Base-by-base conservation (phyloP, 2,888 invertebrate species). In the Trisateles emortualis region DNA sequence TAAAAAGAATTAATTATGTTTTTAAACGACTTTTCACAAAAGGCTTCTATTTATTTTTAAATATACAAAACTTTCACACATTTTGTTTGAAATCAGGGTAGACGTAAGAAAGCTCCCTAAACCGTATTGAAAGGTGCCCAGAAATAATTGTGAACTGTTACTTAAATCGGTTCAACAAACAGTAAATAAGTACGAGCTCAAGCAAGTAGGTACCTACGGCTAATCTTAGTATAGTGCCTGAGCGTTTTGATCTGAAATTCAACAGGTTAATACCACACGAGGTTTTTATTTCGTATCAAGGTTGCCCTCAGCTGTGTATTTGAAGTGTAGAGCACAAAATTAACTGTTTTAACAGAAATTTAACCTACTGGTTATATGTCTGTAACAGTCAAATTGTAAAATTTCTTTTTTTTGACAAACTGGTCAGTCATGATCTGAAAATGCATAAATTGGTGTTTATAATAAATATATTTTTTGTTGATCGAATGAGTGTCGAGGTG, bases 381-480 rank as follows among this genome's bases (percentile, higher is more conserved):
- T n/a, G n/a, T n/a, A n/a, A n/a, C n/a, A n/a, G n/a, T n/a, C n/a
- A n/a, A n/a, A n/a, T n/a, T n/a, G n/a, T n/a, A n/a, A n/a, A n/a
- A n/a, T n/a, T n/a, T n/a, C n/a, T n/a, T n/a, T 33, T 9, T 11
- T 55, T 16, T 17, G 33, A 16, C 39, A 13, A n/a, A n/a, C 30
- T 39, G 59, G 58, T 54, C 50, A 57, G 43, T 52, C 45, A 46
- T 43, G 49, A 51, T 59, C 47, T 57, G 65, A 64, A 61, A 74
- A 74, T 78, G 74, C 69, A 76, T 72, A 65, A 77, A 77, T 71
- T 73, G 63, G 64, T 84, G 73, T 84, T 81, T 81, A 79, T 83
- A 82, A 80, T 80, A 85, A 82, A 80, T 81, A 74, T 82, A 43
- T 26, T 83, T 86, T 43, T 84, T 85, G 86, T 86, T 85, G 86